A percentile compares a stretch with the other conserved stretches of the same genome.
phyloP scores from a whole-genome alignment of 2,888 invertebrate species.

The Agelastica alni region DNA sequence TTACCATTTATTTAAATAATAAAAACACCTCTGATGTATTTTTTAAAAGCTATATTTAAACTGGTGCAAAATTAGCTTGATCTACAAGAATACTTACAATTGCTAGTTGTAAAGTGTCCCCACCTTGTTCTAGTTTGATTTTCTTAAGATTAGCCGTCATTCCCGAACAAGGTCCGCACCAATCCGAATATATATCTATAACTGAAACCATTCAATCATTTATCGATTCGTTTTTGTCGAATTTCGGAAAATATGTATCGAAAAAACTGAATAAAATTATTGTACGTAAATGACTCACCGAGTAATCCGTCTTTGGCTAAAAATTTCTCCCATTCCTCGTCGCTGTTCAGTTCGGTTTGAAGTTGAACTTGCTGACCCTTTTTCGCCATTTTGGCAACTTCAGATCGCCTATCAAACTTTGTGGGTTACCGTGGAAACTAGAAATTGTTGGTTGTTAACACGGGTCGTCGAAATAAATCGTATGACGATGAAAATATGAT shows the following conservation, averaged over 20 bases:
- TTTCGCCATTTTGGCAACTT: conserved; percentile 64
- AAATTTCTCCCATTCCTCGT: conserved; percentile 86
- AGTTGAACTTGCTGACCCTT: conserved; percentile 77
- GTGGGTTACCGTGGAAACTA: conserved; percentile 18
- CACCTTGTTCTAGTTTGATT: conserved; percentile 85
- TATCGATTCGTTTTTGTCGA: no score
- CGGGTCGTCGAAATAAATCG: no score
- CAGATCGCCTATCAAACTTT: not conserved
- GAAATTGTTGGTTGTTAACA: not conserved
- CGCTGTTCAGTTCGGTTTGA: conserved; percentile 78
- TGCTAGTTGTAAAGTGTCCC: conserved; percentile 78
- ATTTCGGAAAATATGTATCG: no score
- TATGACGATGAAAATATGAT: no score
- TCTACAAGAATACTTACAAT: conserved; percentile 70
- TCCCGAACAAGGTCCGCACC: conserved; percentile 89
- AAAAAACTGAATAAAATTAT: no score
- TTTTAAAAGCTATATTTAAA: no score
- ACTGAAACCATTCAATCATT: conserved; percentile 59
- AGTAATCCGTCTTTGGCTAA: conserved; percentile 75
- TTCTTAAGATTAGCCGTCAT: conserved; percentile 84
- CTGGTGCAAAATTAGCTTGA: no score
- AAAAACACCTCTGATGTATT: no score
- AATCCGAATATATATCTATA: conserved; percentile 86
- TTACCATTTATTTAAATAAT: no score
- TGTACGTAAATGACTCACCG: no score